A percentile compares a stretch with the other conserved stretches of the same genome.
Evolutionary conservation across 2,797 vertebrate genomes (phyloP).

Genomic region (Tiaroga cobitis): DNA sequence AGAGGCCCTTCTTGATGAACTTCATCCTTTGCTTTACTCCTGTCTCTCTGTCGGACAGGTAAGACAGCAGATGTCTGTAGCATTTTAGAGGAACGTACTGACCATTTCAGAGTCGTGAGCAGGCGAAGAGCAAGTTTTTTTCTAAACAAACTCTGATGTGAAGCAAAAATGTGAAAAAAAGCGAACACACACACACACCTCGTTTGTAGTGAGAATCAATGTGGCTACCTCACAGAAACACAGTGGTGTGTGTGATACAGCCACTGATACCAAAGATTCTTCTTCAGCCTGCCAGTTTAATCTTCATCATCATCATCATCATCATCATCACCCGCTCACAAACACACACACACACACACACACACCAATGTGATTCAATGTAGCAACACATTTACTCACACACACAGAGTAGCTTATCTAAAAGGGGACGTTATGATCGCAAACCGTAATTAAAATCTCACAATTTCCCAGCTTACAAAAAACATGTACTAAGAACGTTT

Average conservation of each 20-base stretch:
- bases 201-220: slow-evolving; percentile 82
- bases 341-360: slow-evolving; percentile 24
- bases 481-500: neutral
- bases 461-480: neutral
- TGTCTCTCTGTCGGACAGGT: slow-evolving; percentile 22
- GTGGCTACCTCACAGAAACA: slow-evolving; percentile 92
- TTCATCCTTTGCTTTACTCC: neutral
- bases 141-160: slow-evolving; percentile 57
- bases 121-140: slow-evolving; percentile 40
- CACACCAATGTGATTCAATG: neutral
- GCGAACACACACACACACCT: slow-evolving; percentile 44
- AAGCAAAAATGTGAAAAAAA: slow-evolving; percentile 58
- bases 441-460: neutral
- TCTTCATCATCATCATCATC: slow-evolving; percentile 53
- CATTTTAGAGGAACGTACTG: slow-evolving; percentile 32
- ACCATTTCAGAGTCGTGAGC: slow-evolving; percentile 6
- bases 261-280: slow-evolving; percentile 97
- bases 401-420: neutral
- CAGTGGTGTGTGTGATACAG: slow-evolving; percentile 88
- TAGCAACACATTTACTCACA: slow-evolving; percentile 24
- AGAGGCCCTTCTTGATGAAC: neutral
- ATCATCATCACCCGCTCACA: slow-evolving; percentile 35
- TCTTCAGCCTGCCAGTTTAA: slow-evolving; percentile 80
- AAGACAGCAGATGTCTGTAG: slow-evolving; percentile 47
- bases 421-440: neutral